Conservation (phyloP, 2,113 vertebrate genomes). For the Acrocephalus kingi region DNA sequence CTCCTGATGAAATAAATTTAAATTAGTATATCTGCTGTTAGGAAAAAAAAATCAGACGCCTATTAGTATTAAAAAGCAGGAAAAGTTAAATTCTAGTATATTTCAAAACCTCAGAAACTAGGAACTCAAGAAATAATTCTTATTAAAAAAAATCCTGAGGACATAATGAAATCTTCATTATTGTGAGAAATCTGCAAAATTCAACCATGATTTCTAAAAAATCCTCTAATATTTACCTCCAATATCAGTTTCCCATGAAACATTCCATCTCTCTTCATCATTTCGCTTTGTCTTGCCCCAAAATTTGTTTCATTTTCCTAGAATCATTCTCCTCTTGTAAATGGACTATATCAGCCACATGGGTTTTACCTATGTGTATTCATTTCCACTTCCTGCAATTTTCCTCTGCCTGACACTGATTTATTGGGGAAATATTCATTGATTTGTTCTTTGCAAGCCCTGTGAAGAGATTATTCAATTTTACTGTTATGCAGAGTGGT, state of each 20-base stretch:
- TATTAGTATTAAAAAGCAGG: background rate
- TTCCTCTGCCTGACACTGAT: background rate
- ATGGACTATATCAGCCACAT: background rate
- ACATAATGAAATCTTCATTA: background rate
- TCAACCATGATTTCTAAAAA: background rate
- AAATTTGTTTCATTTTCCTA: background rate
- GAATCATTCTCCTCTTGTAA: background rate
- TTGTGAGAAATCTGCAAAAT: background rate
- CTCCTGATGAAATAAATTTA: background rate
- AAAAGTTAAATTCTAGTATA: background rate
- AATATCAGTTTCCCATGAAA: background rate
- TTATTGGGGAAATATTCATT: background rate
- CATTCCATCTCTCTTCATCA: background rate
- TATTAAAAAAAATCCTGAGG: background rate
- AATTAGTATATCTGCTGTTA: background rate
- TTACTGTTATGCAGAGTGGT: accelerated
- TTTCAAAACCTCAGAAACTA: background rate
- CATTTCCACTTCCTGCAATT: background rate
- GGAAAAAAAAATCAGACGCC: background rate
- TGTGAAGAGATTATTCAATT: background rate
- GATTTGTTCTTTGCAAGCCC: background rate
- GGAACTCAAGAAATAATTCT: background rate
- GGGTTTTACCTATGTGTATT: background rate
- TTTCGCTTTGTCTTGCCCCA: background rate
- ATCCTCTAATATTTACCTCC: background rate